These are phyloP conservation scores for Trinorchestia longiramus DNA, from an alignment of 1,140 invertebrate genomes.

Conservation along the genomic window DNA sequence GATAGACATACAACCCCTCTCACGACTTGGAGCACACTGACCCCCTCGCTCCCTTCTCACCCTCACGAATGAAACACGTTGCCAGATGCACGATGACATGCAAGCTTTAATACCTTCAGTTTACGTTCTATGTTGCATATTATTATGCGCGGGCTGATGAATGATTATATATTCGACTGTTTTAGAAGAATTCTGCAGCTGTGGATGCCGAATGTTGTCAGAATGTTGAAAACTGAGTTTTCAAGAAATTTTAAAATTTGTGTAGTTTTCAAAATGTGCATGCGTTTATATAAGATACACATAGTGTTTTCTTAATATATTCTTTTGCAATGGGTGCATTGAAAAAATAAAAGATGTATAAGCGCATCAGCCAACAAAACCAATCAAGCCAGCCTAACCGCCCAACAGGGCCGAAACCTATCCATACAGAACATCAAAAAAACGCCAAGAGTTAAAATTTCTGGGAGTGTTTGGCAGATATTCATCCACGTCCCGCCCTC, in stretches of 20 bases:
- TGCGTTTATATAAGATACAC: background rate
- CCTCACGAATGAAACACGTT: constrained; percentile 46
- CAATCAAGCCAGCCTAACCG: constrained; percentile 54
- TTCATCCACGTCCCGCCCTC: background rate
- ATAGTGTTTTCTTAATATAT: background rate
- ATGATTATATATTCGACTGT: constrained; percentile 54
- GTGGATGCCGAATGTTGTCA: constrained; percentile 43
- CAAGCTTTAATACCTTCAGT: constrained; percentile 52
- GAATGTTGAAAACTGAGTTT: background rate
- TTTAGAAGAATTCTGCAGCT: constrained; percentile 36
- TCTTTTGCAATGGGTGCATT: constrained; percentile 48
- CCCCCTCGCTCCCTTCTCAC: constrained; percentile 39
- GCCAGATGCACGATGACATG: constrained; percentile 53
- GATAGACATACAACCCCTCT: constrained; percentile 50
- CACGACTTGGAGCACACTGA: constrained; percentile 53
- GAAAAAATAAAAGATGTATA: constrained; percentile 53
- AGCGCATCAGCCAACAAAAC: constrained; percentile 54
- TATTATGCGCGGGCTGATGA: constrained; percentile 48
- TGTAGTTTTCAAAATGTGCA: background rate
- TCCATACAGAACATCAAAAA: constrained; percentile 52
- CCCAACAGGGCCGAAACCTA: constrained; percentile 50
- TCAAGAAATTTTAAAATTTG: background rate
- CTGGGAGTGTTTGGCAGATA: constrained; percentile 50
- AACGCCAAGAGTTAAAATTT: constrained; percentile 38
- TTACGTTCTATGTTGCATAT: constrained; percentile 55